Evolutionary conservation across 2,113 vertebrate species (phyloP), one percentile per base, ranked within the genome.

Genomic region (human (Homo sapiens)): DNA sequence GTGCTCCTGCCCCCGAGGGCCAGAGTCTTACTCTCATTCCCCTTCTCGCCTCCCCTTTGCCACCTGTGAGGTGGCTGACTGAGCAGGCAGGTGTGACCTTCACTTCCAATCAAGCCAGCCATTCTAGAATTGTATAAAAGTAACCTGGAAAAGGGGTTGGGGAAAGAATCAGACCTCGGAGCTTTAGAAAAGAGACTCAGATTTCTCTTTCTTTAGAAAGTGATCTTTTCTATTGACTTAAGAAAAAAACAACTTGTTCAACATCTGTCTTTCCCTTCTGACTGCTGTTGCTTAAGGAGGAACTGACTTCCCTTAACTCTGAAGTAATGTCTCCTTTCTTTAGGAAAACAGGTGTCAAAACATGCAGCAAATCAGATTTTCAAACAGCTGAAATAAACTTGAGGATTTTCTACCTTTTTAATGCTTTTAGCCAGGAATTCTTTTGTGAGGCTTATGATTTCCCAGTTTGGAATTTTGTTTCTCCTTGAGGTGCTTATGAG

Each of bases 161-260:
- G 61, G 13, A 35, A 64, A 75, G 17, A 93, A 48, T 6, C 8
- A 43, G 40, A 50, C 30, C 35, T 32, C 13, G 32, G 64, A 45
- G 22, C 30, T 66, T 50, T 6, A 23, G 12, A 88, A 52, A 98
- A 95, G 48, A 94, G 72, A 95, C 73, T 92, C 93, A 82, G 80
- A 16, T 93, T 93, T 96, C 97, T 97, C 92, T 72, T 17, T 82
- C 32, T 93, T 85, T 94, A 45, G 35, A 89, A 68, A 40, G 45
- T 52, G 25, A 45, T 96, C 30, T 97, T 97, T 93, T 43, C 72
- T 90, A 97, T 89, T 96, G 90, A 97, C 97, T 98, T 94, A 94
- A 94, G 85, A 73, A 52, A 90, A 32, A 96, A 95, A 96, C 95
- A 93, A 97, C 83, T 96, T 97, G 72, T 94, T 98, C 96, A 98